phyloP scores from a whole-genome alignment of 2,797 vertebrate genomes.

The Basileuterus tristriatus region DNA sequence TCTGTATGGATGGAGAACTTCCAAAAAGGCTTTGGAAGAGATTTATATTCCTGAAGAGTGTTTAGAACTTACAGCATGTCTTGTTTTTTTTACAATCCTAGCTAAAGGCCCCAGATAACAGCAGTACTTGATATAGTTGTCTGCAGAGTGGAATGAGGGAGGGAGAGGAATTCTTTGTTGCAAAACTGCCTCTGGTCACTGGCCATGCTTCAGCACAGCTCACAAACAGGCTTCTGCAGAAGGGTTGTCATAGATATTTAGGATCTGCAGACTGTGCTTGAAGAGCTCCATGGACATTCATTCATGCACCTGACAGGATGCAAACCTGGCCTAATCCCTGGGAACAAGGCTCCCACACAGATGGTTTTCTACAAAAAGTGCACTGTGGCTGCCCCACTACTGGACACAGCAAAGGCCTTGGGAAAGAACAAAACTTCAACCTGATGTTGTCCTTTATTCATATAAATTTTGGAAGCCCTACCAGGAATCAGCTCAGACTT shows the following conservation, averaged over 20 bases:
- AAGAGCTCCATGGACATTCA: background rate
- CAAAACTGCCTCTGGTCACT: background rate
- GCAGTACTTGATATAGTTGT: background rate
- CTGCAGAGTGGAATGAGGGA: background rate
- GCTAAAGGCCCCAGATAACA: background rate
- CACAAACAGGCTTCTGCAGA: background rate
- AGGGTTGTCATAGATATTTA: background rate
- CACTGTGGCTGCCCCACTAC: background rate
- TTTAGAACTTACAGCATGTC: background rate
- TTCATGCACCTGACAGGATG: background rate
- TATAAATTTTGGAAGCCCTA: background rate
- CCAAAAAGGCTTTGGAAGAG: background rate
- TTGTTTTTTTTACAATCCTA: background rate
- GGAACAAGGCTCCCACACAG: background rate
- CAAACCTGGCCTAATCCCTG: background rate
- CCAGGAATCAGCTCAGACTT: background rate
- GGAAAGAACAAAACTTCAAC: background rate
- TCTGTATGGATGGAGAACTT: constrained; percentile 1
- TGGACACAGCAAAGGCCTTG: background rate
- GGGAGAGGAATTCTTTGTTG: background rate
- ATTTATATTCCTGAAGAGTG: background rate
- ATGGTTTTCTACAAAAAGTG: background rate
- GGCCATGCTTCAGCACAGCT: background rate
- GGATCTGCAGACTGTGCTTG: background rate
- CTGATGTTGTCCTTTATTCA: background rate